These are phyloP conservation scores for Protophormia terraenovae DNA, from an alignment of 2,888 invertebrate species.

Conservation along the genomic window DNA sequence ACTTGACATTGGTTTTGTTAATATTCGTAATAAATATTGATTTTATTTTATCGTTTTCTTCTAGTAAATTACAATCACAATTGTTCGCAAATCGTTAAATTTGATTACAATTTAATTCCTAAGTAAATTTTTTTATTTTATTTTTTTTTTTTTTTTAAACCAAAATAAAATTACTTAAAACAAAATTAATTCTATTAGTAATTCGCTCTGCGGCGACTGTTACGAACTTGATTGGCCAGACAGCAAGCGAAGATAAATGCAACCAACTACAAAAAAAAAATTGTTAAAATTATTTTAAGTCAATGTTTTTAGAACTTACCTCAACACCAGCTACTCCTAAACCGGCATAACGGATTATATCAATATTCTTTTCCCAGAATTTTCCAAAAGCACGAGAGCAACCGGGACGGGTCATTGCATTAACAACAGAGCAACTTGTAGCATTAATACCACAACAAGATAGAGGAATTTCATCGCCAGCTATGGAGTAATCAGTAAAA, in stretches of 20 bases:
- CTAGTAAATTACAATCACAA: neutral
- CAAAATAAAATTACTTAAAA: neutral
- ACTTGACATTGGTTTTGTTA: too few relatives aligned
- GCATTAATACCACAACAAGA: slow-evolving; percentile 77
- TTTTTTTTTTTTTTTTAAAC: neutral
- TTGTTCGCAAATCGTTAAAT: neutral
- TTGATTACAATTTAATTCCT: too few relatives aligned
- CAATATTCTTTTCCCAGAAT: slow-evolving; percentile 75
- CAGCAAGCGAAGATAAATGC: slow-evolving; percentile 93
- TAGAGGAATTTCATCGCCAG: slow-evolving; percentile 67
- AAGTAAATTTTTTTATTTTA: too few relatives aligned
- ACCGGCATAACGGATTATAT: slow-evolving; percentile 85
- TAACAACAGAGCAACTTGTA: slow-evolving; percentile 70
- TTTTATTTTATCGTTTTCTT: too few relatives aligned
- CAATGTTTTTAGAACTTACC: slow-evolving; percentile 81
- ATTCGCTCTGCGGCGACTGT: slow-evolving; percentile 87
- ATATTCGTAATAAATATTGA: too few relatives aligned
- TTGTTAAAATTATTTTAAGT: neutral
- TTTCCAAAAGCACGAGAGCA: slow-evolving; percentile 79
- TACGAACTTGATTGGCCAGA: slow-evolving; percentile 92
- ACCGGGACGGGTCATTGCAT: slow-evolving; percentile 72
- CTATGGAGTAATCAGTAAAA: slow-evolving; percentile 72
- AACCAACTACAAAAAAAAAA: slow-evolving; percentile 83
- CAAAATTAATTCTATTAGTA: slow-evolving; percentile 79
- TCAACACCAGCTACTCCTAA: slow-evolving; percentile 87